Conservation (phyloP, 2,113 vertebrate genomes). For the Steatornis caripensis region DNA sequence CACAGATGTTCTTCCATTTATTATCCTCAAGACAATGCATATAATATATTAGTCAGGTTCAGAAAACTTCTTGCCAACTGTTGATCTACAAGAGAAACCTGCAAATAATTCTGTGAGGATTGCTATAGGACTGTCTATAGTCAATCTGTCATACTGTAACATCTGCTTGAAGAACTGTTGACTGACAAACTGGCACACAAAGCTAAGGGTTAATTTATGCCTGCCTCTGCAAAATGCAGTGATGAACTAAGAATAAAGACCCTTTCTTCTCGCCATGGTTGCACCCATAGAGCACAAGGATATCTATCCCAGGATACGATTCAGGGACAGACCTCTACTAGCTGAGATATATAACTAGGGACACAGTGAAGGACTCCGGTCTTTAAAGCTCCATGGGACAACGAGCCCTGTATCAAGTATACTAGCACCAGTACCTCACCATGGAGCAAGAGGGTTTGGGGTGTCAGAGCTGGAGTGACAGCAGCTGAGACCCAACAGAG, state of each 20-base stretch:
- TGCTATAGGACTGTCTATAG: neutral
- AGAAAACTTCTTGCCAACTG: neutral
- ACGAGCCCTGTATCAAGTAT: accelerated
- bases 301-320: neutral
- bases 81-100: neutral
- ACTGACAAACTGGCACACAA: neutral
- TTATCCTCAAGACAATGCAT: neutral
- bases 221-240: neutral
- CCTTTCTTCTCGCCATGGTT: neutral
- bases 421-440: neutral
- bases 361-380: neutral
- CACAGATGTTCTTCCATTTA: slow-evolving; percentile 44
- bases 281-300: neutral
- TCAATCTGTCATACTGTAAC: neutral
- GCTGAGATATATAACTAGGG: neutral
- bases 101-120: neutral
- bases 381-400: neutral
- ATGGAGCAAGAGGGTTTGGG: neutral
- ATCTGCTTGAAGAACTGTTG: neutral
- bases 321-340: neutral
- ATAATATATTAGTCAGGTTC: neutral
- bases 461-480: neutral
- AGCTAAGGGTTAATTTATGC: neutral
- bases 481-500: neutral
- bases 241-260: neutral